phyloP scores from a whole-genome alignment of 2,113 vertebrate species.

The Peucedramus taeniatus region DNA sequence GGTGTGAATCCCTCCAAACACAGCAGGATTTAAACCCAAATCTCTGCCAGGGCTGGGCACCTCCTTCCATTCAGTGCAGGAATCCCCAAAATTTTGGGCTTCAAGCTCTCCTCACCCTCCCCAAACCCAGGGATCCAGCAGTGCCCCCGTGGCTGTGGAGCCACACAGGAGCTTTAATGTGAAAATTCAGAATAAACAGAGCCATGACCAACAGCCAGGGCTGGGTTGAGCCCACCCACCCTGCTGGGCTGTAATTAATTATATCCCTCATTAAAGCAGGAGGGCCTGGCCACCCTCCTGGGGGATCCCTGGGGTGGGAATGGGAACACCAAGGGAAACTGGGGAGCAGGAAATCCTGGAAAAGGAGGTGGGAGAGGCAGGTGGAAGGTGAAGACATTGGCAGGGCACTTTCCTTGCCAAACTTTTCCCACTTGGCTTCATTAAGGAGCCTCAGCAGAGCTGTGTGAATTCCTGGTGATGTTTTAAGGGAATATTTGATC shows the following conservation, averaged over 20 bases:
- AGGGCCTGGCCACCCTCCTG: rapidly evolving
- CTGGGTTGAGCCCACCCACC: neutral
- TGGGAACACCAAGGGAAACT: rapidly evolving
- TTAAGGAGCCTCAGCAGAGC: neutral
- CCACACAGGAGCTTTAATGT: rapidly evolving
- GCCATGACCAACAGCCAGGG: rapidly evolving
- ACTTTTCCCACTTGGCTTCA: neutral
- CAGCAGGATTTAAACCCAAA: neutral
- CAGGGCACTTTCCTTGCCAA: neutral
- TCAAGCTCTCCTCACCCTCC: neutral
- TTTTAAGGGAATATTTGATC: neutral
- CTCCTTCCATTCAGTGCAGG: rapidly evolving
- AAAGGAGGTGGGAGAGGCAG: rapidly evolving
- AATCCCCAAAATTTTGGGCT: neutral
- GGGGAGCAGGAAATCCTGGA: neutral
- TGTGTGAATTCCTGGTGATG: rapidly evolving
- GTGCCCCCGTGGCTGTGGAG: neutral
- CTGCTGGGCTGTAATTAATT: neutral
- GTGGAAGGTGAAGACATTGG: neutral
- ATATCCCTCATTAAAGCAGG: neutral
- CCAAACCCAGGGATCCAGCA: rapidly evolving
- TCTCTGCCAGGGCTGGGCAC: neutral
- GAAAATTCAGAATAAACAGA: neutral
- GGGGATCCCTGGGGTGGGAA: rapidly evolving
- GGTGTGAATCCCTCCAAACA: rapidly evolving